A percentile compares a stretch with the other conserved stretches of the same genome.
Conservation (phyloP, 2,113 vertebrate species). For the Microcebus tavaratra region DNA sequence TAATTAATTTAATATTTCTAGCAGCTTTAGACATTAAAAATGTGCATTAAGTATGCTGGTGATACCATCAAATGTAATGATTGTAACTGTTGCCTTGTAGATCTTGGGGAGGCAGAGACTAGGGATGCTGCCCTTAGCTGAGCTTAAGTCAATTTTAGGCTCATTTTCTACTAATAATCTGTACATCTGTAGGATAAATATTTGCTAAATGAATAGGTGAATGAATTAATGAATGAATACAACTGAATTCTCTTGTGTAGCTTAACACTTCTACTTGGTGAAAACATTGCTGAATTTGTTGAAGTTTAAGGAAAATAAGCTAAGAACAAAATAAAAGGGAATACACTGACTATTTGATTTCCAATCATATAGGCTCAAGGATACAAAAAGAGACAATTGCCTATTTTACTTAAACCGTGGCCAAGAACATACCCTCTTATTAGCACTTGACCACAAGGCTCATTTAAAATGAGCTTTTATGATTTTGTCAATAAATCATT, state of each 20-base stretch:
- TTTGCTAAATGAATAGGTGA: neutral
- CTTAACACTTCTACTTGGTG: neutral
- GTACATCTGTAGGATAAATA: neutral
- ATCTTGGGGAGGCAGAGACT: neutral
- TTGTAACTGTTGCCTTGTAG: neutral
- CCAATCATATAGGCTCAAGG: too few relatives aligned
- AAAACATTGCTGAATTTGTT: neutral
- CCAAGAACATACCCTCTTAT: neutral
- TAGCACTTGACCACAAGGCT: neutral
- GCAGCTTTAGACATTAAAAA: neutral
- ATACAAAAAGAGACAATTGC: neutral
- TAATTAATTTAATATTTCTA: neutral
- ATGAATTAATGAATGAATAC: neutral
- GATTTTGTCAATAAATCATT: neutral
- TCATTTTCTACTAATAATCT: neutral
- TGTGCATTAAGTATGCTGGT: neutral
- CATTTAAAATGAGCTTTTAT: neutral
- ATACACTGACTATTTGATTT: neutral
- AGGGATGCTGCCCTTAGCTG: neutral
- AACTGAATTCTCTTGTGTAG: neutral
- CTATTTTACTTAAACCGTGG: neutral
- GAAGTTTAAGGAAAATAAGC: neutral
- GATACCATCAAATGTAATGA: neutral
- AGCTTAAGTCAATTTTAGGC: neutral
- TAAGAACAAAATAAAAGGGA: neutral